These are phyloP conservation scores for Anguilla megastoma DNA, from an alignment of 2,797 vertebrate species.

Conservation along the genomic window DNA sequence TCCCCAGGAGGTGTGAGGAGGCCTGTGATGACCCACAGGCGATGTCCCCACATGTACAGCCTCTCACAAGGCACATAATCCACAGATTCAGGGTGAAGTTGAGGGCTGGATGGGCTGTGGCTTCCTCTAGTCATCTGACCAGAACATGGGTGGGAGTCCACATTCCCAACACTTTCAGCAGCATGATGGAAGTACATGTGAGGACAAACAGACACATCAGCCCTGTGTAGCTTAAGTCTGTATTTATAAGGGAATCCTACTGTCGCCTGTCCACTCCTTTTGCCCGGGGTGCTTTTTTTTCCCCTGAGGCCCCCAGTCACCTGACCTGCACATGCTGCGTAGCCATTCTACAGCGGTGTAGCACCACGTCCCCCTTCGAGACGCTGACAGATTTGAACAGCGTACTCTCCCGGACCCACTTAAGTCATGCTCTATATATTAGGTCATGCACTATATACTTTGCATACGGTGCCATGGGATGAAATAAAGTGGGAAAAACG, in stretches of 20 bases:
- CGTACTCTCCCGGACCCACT: neutral
- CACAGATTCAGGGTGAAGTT: neutral
- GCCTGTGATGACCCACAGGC: neutral
- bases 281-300: neutral
- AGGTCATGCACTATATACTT: neutral
- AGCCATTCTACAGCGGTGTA: neutral
- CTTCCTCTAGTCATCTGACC: neutral
- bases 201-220: neutral
- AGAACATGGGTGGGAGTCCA: neutral
- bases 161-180: neutral
- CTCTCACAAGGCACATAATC: neutral
- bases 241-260: neutral
- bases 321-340: neutral
- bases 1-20: neutral
- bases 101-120: neutral
- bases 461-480: neutral
- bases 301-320: neutral
- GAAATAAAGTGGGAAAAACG: neutral
- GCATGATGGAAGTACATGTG: neutral
- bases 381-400: slow-evolving; percentile 5
- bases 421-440: neutral
- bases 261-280: neutral
- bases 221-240: neutral
- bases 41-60: neutral
- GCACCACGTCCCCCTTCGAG: neutral